Conservation (phyloP, 2,113 vertebrate species). For the Gymnarchus niloticus region DNA sequence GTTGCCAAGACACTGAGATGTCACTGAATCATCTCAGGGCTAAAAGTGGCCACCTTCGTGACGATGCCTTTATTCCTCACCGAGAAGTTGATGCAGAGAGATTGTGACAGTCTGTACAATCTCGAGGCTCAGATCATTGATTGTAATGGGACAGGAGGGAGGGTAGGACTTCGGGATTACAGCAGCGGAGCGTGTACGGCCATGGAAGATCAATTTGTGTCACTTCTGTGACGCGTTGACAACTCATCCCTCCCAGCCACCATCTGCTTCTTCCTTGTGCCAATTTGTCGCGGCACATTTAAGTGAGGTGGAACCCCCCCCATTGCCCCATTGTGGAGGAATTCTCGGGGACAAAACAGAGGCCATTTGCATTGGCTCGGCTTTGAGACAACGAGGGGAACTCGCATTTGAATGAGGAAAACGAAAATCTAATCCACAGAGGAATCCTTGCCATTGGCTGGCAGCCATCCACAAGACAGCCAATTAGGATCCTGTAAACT, state of each 20-base stretch:
- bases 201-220: constrained; percentile 50
- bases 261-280: constrained; percentile 53
- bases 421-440: neutral
- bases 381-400: neutral
- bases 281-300: constrained; percentile 56
- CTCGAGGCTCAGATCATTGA: constrained; percentile 10
- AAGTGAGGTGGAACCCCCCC: constrained; percentile 48
- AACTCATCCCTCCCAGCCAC: constrained; percentile 49
- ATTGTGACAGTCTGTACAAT: constrained; percentile 39
- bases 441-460: neutral
- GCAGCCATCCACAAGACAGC: neutral
- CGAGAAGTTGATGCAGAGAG: constrained; percentile 33
- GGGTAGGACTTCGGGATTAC: neutral
- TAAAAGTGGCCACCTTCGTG: neutral
- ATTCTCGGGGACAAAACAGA: constrained; percentile 31
- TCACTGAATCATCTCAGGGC: neutral
- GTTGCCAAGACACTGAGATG: neutral
- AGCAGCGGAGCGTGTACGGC: neutral
- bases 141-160: constrained; percentile 13
- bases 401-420: neutral
- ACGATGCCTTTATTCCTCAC: neutral
- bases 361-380: constrained; percentile 9
- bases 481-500: neutral
- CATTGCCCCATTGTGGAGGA: constrained; percentile 42
- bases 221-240: constrained; percentile 43